Conservation (phyloP, 2,888 invertebrate genomes). For the Pandemis corylana region DNA sequence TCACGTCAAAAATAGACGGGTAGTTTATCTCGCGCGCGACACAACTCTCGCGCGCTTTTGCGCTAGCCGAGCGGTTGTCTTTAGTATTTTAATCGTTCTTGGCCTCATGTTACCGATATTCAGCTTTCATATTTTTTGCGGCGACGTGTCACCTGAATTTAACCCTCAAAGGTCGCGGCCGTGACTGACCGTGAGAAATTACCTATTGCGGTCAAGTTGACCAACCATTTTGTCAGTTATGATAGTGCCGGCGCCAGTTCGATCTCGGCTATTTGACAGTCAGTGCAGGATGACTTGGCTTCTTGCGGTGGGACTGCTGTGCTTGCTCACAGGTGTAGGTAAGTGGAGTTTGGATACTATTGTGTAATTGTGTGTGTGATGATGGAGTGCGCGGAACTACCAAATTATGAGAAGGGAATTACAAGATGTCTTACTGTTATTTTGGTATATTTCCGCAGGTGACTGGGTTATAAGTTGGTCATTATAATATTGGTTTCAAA, state of each 20-base stretch:
- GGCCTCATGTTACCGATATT: not conserved
- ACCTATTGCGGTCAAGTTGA: conserved; percentile 56
- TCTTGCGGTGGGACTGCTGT: conserved; percentile 30
- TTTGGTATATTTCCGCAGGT: not conserved
- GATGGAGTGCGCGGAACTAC: not conserved
- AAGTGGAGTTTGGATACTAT: conserved; percentile 47
- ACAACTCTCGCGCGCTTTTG: no score
- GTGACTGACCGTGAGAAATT: conserved; percentile 73
- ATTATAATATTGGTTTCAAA: no score
- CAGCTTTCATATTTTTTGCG: conserved; percentile 27
- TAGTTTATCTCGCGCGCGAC: no score
- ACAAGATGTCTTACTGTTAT: not conserved
- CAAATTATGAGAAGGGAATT: not conserved
- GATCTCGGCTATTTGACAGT: conserved; percentile 50
- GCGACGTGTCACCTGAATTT: conserved; percentile 18
- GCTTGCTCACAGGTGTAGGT: conserved; percentile 53
- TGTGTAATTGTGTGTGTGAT: not conserved
- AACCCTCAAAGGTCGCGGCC: conserved; percentile 68
- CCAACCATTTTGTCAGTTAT: conserved; percentile 63
- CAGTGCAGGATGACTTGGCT: conserved; percentile 39
- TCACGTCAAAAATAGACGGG: no score
- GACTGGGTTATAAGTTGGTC: no score
- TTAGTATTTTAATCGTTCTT: not conserved
- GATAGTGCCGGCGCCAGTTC: conserved; percentile 52
- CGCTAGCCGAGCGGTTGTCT: not conserved